Percentiles rank a stretch among this genome's conserved stretches.
Conservation (phyloP, 2,888 invertebrate species). For the Galeopsomyia nigrocyanea region DNA sequence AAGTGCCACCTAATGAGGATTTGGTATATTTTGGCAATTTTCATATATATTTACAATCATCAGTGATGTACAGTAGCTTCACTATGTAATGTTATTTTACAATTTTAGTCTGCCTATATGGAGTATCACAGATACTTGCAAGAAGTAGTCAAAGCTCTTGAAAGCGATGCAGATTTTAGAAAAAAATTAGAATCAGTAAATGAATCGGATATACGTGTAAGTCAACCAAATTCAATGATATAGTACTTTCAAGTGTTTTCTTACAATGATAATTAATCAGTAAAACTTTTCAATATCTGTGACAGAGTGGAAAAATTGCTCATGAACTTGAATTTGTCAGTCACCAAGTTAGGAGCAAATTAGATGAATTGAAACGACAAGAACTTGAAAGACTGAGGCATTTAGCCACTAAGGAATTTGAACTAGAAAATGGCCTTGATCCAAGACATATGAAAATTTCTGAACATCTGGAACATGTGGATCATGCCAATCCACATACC, state of each 20-base stretch:
- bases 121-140: slow-evolving; percentile 91
- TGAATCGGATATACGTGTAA: slow-evolving; percentile 86
- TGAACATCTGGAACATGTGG: slow-evolving; percentile 93
- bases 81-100: background rate
- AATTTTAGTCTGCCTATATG: slow-evolving; percentile 65
- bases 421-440: slow-evolving; percentile 78
- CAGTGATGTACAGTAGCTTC: background rate
- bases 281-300: slow-evolving; percentile 46
- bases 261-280: background rate
- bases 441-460: slow-evolving; percentile 74
- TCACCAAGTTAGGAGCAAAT: slow-evolving; percentile 86
- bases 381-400: slow-evolving; percentile 87
- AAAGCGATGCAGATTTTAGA: slow-evolving; percentile 88
- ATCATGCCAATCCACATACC: slow-evolving; percentile 89
- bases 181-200: slow-evolving; percentile 85
- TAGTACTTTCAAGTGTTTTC: too few species aligned
- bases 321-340: slow-evolving; percentile 90
- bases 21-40: slow-evolving; percentile 42
- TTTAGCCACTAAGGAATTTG: slow-evolving; percentile 78
- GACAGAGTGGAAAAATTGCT: slow-evolving; percentile 91
- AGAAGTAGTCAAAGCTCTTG: slow-evolving; percentile 90
- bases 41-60: background rate
- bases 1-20: slow-evolving; percentile 53
- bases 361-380: slow-evolving; percentile 93
- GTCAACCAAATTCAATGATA: slow-evolving; percentile 51